These are phyloP conservation scores for Oncorhynchus masou DNA, from an alignment of 2,113 vertebrate genomes.

Conservation along the genomic window DNA sequence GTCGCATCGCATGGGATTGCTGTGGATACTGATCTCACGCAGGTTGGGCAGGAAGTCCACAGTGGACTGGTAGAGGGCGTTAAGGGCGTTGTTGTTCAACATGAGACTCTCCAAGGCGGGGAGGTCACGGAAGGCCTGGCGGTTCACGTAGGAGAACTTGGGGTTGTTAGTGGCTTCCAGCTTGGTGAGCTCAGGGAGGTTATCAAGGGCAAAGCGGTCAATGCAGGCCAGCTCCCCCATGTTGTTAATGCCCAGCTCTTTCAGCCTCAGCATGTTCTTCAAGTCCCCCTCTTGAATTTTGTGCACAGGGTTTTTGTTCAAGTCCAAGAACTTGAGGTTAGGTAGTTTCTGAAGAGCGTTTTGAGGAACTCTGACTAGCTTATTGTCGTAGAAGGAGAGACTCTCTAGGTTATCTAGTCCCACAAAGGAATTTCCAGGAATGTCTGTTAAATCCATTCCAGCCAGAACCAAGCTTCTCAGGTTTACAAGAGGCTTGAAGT, in stretches of 20 bases:
- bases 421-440: slow-evolving; percentile 93
- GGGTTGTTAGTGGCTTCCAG: slow-evolving; percentile 97
- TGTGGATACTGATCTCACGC: slow-evolving; percentile 95
- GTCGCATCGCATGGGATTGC: slow-evolving; percentile 92
- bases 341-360: slow-evolving; percentile 93
- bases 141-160: slow-evolving; percentile 90
- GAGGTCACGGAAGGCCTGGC: slow-evolving; percentile 88
- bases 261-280: slow-evolving; percentile 90
- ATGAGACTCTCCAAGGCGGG: slow-evolving; percentile 95
- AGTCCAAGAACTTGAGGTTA: slow-evolving; percentile 95
- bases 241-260: slow-evolving; percentile 95
- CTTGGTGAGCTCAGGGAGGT: slow-evolving; percentile 95
- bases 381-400: slow-evolving; percentile 97
- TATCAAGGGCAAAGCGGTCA: slow-evolving; percentile 88
- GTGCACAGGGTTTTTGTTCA: slow-evolving; percentile 96
- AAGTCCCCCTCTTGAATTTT: slow-evolving; percentile 96
- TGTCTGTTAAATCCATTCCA: slow-evolving; percentile 95
- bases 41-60: slow-evolving; percentile 90
- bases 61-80: slow-evolving; percentile 88
- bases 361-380: slow-evolving; percentile 86
- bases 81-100: slow-evolving; percentile 95
- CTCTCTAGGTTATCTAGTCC: slow-evolving; percentile 96
- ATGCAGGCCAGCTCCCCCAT: slow-evolving; percentile 95
- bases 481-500: slow-evolving; percentile 90
- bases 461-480: slow-evolving; percentile 92